Percentiles rank a stretch among this genome's conserved stretches.
These are phyloP conservation scores for Natator depressus DNA, from an alignment of 2,113 vertebrate species.

Conservation along the genomic window DNA sequence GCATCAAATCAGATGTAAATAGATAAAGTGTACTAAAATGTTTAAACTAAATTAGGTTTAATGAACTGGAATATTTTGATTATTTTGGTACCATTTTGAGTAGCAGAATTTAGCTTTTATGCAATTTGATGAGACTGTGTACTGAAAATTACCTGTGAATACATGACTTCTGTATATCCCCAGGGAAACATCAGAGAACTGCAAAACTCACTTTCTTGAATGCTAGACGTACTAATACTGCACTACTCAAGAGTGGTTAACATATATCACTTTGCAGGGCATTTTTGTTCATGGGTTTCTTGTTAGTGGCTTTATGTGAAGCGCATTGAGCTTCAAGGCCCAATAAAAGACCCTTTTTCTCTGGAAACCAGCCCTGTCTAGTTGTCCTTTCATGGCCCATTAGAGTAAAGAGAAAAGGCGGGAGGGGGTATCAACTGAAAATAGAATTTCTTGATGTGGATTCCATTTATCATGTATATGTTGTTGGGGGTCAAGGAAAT, in stretches of 20 bases:
- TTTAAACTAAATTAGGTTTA: background rate
- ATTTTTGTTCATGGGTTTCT: slow-evolving; percentile 31
- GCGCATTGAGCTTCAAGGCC: background rate
- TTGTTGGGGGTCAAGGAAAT: slow-evolving; percentile 9
- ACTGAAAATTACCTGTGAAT: background rate
- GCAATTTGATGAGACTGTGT: background rate
- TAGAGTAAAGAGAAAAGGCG: slow-evolving; percentile 13
- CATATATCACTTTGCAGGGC: background rate
- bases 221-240: background rate
- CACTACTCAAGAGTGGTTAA: background rate
- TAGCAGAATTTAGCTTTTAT: background rate
- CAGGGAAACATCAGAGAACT: background rate
- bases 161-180: background rate
- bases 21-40: background rate
- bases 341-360: slow-evolving; percentile 7
- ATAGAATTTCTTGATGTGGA: slow-evolving; percentile 13
- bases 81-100: background rate
- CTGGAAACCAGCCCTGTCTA: background rate
- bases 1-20: background rate
- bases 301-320: slow-evolving; percentile 11
- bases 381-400: slow-evolving; percentile 19
- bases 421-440: slow-evolving; percentile 4
- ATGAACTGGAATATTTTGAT: background rate
- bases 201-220: background rate
- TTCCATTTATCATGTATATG: slow-evolving; percentile 1